A percentile compares a stretch with the other conserved stretches of the same genome.
These are phyloP conservation scores for Proteles cristata DNA, from an alignment of 2,113 vertebrate species.

Conservation along the genomic window DNA sequence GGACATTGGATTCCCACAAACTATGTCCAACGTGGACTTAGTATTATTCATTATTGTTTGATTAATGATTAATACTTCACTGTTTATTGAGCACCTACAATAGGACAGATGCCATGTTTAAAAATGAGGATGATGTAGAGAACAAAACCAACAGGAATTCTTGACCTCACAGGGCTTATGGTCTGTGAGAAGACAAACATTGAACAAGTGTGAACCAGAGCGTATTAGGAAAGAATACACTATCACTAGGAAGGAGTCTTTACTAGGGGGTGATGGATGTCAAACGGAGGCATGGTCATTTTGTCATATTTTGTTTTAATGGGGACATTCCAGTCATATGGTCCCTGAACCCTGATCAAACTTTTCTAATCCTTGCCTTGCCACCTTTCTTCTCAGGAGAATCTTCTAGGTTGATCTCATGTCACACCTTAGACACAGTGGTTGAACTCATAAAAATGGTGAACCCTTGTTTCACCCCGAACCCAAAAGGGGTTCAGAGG, in stretches of 20 bases:
- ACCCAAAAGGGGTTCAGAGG: not conserved
- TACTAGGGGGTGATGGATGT: not conserved
- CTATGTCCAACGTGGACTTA: not conserved
- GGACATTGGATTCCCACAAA: not conserved
- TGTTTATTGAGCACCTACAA: not conserved
- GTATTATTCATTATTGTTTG: not conserved
- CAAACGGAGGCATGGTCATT: not conserved
- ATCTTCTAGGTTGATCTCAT: not conserved
- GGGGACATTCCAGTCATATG: not conserved
- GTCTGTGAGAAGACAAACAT: not conserved
- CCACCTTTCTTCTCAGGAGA: not conserved
- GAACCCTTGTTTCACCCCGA: not conserved
- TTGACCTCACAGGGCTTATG: rapidly evolving
- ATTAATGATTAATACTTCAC: not conserved
- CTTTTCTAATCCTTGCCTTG: not conserved
- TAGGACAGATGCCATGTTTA: not conserved
- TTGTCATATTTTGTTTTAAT: not conserved
- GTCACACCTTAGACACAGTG: not conserved
- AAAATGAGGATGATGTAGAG: not conserved
- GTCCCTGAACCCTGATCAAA: not conserved
- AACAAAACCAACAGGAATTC: not conserved
- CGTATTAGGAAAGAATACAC: not conserved
- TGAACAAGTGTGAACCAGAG: not conserved
- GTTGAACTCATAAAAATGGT: not conserved
- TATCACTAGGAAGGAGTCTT: not conserved